Base-by-base conservation (phyloP, 2,113 vertebrate species). In the Scartelaos histophorus region DNA sequence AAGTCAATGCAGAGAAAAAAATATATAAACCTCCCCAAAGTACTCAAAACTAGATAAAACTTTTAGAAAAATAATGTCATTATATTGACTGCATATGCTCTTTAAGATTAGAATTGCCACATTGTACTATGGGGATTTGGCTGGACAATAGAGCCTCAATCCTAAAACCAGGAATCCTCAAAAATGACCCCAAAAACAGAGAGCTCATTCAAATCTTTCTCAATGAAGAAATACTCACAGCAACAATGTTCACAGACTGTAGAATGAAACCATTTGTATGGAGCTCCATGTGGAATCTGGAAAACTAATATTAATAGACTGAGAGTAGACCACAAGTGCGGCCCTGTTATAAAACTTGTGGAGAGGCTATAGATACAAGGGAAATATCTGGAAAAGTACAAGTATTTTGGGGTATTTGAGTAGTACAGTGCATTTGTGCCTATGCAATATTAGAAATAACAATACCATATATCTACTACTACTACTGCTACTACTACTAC, bases 61-160 rank as follows among this genome's bases (percentile, higher is more conserved):
- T 15, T 16, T 15, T 13, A 47, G 1, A 47, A 47, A 13, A 47
- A 6, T 6, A 19, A 53, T 53, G 5, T 54, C 10, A 51, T 51
- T 19, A 19, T 10, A 9, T 21, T 76, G 76, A 73, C 78, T 73
- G 69, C 73, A 68, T 90, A 79, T 82, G 78, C 66, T 71, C 67
- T 86, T 47, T 34, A 0, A 60, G 34, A 75, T 76, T 82, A 54
- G 51, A 7, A 54, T n/a, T n/a, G 51, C 51, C 51, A 53, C 49
- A 53, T n/a, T n/a, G 49, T 53, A 7, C 17, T 47, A n/a, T 19
- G 49, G 1, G 17, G 4, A 7, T 21, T 54, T 71, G 46, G 2
- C 21, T 66, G 77, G 69, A 80, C 82, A 75, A 73, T 67, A 43
- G 22, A 34, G 67, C 72, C 73, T 78, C 77, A 78, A 80, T 82